Evolutionary conservation across 2,797 vertebrate genomes (phyloP), one percentile per base, ranked within the genome.

Genomic region (Fundulus diaphanus): DNA sequence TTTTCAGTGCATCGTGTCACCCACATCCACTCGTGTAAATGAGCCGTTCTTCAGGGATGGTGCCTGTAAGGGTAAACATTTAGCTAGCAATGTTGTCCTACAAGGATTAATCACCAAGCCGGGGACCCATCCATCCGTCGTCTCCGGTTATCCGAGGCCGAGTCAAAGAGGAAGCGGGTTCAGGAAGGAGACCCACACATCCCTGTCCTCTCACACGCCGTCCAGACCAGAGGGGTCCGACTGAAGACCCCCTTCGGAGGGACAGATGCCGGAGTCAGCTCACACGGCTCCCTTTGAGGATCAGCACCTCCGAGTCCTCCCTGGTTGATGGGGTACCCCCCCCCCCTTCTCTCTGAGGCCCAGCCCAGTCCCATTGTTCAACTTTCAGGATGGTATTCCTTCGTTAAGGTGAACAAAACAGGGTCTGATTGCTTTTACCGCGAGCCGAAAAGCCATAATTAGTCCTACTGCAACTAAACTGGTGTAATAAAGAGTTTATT

Each of bases 21-120:
- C 46, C 82, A 70, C n/a, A 75, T n/a, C 42, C 29, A 11, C 48
- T 42, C 73, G 73, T 13, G 1, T 57, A 73, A 73, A 84, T 16
- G 66, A 75, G 70, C 33, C 1, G 20, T 66, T 68, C 27, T 37
- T 48, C 2, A 65, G 72, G 22, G 65, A 67, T 70, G 65, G 12
- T 24, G 20, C 8, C 8, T 12, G 20, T 24, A 5, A 63, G 37
- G 9, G 20, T 3, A 18, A 22, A 35, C 12, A 37, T 63, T 24
- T 63, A 5, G 48, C 5, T 16, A 22, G 2, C 48, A 18, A 18
- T 20, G 5, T 49, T 18, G 5, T 49, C 48, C 3, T 35, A 71
- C 16, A 16, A 13, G 42, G 66, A 27, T 27, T 68, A 27, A 29
- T 68, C 27, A 69, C 29, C 68, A 52, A 48, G 31, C 68, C 46